Percentiles rank a stretch among this genome's conserved stretches.
phyloP scores from a whole-genome alignment of 2,797 vertebrate species.

The Mareca penelope region DNA sequence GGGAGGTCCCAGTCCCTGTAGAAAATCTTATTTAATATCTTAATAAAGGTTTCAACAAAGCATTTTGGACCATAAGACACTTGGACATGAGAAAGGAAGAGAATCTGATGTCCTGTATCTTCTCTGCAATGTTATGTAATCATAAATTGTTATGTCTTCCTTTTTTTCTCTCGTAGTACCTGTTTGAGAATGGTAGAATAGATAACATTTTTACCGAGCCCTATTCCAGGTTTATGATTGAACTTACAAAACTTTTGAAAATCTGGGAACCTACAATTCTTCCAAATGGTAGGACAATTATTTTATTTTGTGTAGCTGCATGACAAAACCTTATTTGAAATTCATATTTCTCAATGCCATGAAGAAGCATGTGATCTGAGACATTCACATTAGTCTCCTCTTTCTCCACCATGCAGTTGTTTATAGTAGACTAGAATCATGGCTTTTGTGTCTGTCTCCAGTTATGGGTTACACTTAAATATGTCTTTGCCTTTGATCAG shows the following conservation, averaged over 20 bases:
- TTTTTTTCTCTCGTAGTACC: slow-evolving; percentile 84
- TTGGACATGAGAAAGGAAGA: not conserved
- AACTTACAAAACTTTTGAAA: slow-evolving; percentile 90
- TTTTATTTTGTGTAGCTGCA: slow-evolving; percentile 49
- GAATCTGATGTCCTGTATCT: slow-evolving; percentile 13
- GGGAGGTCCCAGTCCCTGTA: not conserved
- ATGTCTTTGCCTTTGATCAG: not conserved
- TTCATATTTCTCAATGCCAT: not conserved
- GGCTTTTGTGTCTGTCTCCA: not conserved
- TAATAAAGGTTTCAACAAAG: not conserved
- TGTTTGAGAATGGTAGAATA: slow-evolving; percentile 96
- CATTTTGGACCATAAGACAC: not conserved
- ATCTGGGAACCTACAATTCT: slow-evolving; percentile 90
- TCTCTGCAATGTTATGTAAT: slow-evolving; percentile 27
- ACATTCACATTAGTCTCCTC: not conserved
- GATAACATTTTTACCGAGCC: slow-evolving; percentile 99
- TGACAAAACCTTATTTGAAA: slow-evolving; percentile 7
- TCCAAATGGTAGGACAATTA: slow-evolving; percentile 86
- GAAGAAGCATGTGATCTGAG: not conserved
- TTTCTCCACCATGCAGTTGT: not conserved
- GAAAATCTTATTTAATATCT: not conserved
- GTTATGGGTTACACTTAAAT: not conserved
- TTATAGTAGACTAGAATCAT: not conserved
- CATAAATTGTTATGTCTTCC: slow-evolving; percentile 46
- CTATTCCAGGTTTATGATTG: slow-evolving; percentile 94